Evolutionary conservation across 2,113 vertebrate species (phyloP).

Genomic region (Oceanodroma tethys): DNA sequence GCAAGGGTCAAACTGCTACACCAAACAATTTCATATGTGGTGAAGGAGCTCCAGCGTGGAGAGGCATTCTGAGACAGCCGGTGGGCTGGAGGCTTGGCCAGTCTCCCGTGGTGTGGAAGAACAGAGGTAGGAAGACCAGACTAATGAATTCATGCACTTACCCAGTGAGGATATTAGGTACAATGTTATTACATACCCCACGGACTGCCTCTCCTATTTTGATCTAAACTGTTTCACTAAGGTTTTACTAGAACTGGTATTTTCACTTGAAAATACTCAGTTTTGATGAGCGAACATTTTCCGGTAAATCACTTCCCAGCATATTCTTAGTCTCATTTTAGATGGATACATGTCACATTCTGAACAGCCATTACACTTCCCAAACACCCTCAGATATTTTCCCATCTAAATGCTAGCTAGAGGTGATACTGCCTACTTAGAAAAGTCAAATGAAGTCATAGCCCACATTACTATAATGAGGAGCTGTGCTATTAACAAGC

Average conservation of each 20-base stretch:
- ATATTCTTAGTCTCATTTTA: not conserved
- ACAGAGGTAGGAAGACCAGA: not conserved
- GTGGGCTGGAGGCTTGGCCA: not conserved
- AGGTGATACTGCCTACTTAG: constrained; percentile 41
- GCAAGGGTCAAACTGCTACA: not conserved
- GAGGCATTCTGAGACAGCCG: not conserved
- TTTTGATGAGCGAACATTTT: not conserved
- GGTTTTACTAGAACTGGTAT: not conserved
- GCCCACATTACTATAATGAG: constrained; percentile 18
- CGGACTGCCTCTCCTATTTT: not conserved
- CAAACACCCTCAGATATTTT: not conserved
- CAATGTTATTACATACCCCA: not conserved
- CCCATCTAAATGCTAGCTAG: constrained; percentile 58
- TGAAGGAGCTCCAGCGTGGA: not conserved
- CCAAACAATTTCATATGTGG: not conserved
- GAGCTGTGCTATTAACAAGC: constrained; percentile 31
- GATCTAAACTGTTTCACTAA: not conserved
- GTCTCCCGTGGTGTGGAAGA: not conserved
- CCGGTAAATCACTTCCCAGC: not conserved
- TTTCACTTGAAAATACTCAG: not conserved
- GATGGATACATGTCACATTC: constrained; percentile 15
- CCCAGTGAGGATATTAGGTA: not conserved
- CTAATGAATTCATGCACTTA: not conserved
- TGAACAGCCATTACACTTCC: not conserved
- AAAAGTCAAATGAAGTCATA: constrained; percentile 47